phyloP scores from a whole-genome alignment of 2,888 invertebrate species.

The Tuberolachnus salignus region DNA sequence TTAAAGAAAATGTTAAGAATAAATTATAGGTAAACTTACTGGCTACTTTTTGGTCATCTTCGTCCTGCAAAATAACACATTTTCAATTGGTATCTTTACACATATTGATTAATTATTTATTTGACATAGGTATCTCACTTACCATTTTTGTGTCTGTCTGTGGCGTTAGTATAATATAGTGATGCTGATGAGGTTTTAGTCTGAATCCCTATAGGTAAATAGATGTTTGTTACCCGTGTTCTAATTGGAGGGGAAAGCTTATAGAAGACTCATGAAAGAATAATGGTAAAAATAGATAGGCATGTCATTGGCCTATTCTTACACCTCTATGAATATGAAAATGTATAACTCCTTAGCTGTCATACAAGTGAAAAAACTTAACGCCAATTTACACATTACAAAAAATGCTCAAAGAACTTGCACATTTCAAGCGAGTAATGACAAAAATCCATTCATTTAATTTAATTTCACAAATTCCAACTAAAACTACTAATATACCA shows the following conservation, averaged over 20 bases:
- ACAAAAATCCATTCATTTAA: conserved; percentile 25
- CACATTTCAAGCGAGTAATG: conserved; percentile 40
- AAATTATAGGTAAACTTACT: conserved; percentile 60
- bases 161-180: conserved; percentile 10
- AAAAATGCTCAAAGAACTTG: conserved; percentile 1
- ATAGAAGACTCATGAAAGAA: conserved; percentile 30
- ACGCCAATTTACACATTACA: conserved; percentile 39
- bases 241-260: conserved; percentile 52
- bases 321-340: conserved; percentile 48
- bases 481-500: neutral
- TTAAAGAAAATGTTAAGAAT: neutral
- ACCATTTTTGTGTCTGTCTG: conserved; percentile 33
- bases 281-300: conserved; percentile 54
- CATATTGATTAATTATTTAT: neutral
- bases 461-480: neutral
- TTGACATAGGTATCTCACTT: neutral
- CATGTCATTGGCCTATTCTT: conserved; percentile 45
- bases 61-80: conserved; percentile 59
- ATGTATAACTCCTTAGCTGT: conserved; percentile 26
- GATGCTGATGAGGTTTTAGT: conserved; percentile 32
- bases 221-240: conserved; percentile 2
- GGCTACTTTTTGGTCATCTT: conserved; percentile 61
- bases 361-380: conserved; percentile 25
- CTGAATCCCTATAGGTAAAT: conserved; percentile 45
- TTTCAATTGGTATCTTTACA: neutral